phyloP scores from a whole-genome alignment of 2,113 vertebrate genomes.

The Centropristis striata region DNA sequence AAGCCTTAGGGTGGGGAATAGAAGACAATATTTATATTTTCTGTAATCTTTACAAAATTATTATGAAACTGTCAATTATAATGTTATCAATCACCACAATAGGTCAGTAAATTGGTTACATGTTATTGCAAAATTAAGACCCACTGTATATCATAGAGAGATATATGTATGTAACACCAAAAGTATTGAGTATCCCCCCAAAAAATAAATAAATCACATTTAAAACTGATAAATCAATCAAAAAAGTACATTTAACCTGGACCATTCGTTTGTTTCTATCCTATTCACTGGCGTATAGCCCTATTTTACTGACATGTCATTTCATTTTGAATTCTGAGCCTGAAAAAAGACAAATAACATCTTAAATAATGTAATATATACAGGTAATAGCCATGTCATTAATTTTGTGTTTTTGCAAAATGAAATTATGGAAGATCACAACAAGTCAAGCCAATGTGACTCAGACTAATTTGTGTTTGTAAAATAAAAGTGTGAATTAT shows the following conservation, averaged over 20 bases:
- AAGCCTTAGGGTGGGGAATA: neutral
- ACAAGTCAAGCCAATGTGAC: constrained; percentile 4
- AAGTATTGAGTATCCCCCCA: neutral
- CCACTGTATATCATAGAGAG: neutral
- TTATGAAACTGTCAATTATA: neutral
- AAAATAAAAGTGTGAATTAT: constrained; percentile 13
- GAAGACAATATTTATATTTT: neutral
- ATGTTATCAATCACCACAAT: neutral
- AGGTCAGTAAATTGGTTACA: neutral
- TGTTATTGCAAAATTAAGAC: neutral
- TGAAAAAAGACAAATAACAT: constrained; percentile 16
- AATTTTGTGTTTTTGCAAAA: constrained; percentile 26
- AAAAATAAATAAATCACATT: constrained; percentile 6
- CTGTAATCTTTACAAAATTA: neutral
- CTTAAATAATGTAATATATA: constrained; percentile 29
- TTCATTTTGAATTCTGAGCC: neutral
- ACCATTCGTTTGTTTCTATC: neutral
- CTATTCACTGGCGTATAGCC: constrained; percentile 1
- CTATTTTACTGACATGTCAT: neutral
- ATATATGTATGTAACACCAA: neutral
- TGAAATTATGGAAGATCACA: constrained; percentile 13
- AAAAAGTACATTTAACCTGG: constrained; percentile 5
- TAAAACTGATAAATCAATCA: neutral
- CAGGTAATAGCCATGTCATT: constrained; percentile 23
- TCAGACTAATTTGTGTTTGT: constrained; percentile 11